phyloP scores from a whole-genome alignment of 2,888 invertebrate genomes.

The Leptopilina syphax region DNA sequence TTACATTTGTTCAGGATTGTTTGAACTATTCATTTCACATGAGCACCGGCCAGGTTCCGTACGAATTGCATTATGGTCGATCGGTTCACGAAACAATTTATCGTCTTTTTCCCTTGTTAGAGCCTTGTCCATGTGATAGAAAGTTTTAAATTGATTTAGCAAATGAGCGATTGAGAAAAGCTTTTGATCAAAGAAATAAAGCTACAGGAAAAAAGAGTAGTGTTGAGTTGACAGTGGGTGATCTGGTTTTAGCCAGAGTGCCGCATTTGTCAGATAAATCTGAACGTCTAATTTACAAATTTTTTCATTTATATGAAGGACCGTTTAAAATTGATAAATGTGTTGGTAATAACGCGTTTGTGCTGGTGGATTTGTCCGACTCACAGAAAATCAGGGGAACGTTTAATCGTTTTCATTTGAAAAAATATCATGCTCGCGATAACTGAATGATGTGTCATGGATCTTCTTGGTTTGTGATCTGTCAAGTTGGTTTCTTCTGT shows the following conservation, averaged over 20 bases:
- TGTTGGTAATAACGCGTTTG: slow-evolving; percentile 17
- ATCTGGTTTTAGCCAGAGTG: slow-evolving; percentile 40
- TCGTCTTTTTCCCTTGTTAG: background rate
- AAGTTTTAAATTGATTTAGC: background rate
- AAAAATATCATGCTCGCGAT: too few relatives aligned
- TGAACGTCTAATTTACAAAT: slow-evolving; percentile 42
- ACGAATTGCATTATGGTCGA: background rate
- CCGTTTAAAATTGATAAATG: slow-evolving; percentile 29
- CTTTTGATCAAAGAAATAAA: too few relatives aligned
- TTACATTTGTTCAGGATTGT: background rate
- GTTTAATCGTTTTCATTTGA: too few relatives aligned
- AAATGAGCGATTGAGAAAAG: too few relatives aligned
- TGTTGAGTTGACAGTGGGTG: slow-evolving; percentile 41
- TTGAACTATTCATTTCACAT: background rate
- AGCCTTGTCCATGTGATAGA: background rate
- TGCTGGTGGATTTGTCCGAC: background rate
- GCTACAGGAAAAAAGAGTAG: too few relatives aligned
- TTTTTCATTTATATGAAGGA: slow-evolving; percentile 39
- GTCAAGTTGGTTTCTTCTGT: too few relatives aligned
- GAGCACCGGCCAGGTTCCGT: background rate
- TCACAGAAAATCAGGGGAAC: too few relatives aligned
- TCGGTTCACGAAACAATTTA: background rate
- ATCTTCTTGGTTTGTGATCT: too few relatives aligned
- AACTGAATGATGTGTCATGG: too few relatives aligned
- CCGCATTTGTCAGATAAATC: slow-evolving; percentile 42